Evolutionary conservation across 2,888 invertebrate genomes (phyloP).

Genomic region (Elegia similella): DNA sequence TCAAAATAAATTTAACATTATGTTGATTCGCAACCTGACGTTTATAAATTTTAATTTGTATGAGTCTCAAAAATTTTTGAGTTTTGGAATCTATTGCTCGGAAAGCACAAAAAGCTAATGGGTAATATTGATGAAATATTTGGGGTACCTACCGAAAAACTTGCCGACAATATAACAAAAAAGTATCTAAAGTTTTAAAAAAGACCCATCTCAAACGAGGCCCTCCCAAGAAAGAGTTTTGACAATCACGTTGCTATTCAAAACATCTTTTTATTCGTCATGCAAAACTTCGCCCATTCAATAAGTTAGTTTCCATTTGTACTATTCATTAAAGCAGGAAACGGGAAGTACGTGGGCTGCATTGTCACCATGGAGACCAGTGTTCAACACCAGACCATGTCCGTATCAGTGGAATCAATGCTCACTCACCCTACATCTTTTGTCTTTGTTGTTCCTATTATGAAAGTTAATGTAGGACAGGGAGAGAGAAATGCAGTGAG

Average conservation of each 20-base stretch:
- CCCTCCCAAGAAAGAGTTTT: neutral
- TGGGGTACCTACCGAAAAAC: neutral
- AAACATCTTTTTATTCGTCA: conserved; percentile 21
- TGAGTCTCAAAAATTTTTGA: no score
- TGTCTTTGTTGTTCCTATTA: conserved; percentile 29
- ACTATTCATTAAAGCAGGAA: conserved; percentile 63
- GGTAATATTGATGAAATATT: neutral
- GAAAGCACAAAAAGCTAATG: neutral
- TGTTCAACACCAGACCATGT: conserved; percentile 37
- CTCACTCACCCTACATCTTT: conserved; percentile 39
- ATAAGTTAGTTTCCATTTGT: conserved; percentile 39
- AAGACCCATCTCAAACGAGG: neutral
- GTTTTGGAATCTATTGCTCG: neutral
- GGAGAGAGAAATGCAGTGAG: conserved; percentile 27
- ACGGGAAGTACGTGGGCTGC: conserved; percentile 63
- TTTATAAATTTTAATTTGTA: no score
- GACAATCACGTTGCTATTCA: neutral
- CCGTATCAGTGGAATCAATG: conserved; percentile 38
- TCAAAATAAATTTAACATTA: no score
- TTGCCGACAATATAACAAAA: neutral
- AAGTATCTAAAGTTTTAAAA: neutral
- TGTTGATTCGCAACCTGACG: no score
- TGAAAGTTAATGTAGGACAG: conserved; percentile 27
- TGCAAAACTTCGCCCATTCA: conserved; percentile 48
- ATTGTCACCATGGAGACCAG: conserved; percentile 55